phyloP scores from a whole-genome alignment of 2,888 invertebrate species.

The Leucoma salicis region DNA sequence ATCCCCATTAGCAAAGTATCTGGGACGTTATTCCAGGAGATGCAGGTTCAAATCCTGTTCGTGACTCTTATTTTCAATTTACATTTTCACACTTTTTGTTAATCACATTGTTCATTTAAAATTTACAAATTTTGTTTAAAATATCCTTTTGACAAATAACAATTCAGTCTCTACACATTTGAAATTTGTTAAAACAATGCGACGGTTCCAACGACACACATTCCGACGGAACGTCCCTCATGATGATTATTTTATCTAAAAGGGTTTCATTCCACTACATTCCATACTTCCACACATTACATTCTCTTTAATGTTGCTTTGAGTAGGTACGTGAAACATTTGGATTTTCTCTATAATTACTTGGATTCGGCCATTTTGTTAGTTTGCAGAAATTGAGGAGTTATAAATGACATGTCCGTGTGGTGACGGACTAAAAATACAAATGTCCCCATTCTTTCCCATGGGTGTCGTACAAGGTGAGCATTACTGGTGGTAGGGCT shows the following conservation, averaged over 20 bases:
- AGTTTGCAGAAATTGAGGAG: not conserved
- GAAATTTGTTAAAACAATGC: not conserved
- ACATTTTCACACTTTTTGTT: too few relatives aligned
- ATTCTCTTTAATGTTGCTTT: not conserved
- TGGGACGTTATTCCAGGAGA: too few relatives aligned
- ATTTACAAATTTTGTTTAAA: too few relatives aligned
- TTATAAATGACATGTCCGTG: not conserved
- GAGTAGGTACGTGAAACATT: not conserved
- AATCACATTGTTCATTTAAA: too few relatives aligned
- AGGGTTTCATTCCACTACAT: slow-evolving; percentile 14
- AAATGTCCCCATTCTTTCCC: not conserved
- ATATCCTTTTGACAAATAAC: too few relatives aligned
- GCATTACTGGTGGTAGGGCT: too few relatives aligned
- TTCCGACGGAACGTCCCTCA: slow-evolving; percentile 5
- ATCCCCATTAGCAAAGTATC: too few relatives aligned
- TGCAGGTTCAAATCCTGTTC: too few relatives aligned
- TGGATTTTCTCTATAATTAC: not conserved
- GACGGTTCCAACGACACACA: slow-evolving; percentile 7
- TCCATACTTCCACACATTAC: not conserved
- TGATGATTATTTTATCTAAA: slow-evolving; percentile 11
- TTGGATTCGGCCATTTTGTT: not conserved
- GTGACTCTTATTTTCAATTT: too few relatives aligned
- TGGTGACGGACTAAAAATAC: not conserved
- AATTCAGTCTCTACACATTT: not conserved
- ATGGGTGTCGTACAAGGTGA: too few relatives aligned